Evolutionary conservation across 2,888 invertebrate species (phyloP).

Genomic region (Allygus modestus): DNA sequence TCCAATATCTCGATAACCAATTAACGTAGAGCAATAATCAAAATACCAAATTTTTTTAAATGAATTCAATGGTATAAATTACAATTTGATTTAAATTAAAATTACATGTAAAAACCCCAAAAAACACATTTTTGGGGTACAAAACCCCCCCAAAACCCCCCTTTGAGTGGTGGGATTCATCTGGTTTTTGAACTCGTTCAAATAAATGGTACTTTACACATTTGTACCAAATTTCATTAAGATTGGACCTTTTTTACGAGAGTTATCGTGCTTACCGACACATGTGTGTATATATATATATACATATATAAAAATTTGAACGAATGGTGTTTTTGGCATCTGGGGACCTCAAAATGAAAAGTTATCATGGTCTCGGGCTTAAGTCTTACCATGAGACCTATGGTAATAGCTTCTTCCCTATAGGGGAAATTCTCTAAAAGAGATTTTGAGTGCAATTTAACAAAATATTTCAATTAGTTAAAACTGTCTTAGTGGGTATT

Average conservation of each 20-base stretch:
- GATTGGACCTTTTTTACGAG: not conserved
- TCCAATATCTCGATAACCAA: not conserved
- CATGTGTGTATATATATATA: not conserved
- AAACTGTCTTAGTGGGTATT: too few species aligned
- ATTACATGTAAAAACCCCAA: not conserved
- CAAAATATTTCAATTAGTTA: too few species aligned
- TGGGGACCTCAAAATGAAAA: not conserved
- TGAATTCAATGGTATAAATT: not conserved
- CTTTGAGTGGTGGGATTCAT: not conserved
- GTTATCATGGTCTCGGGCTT: not conserved
- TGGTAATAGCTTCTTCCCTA: not conserved
- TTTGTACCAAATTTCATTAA: slow-evolving; percentile 1
- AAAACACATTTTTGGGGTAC: not conserved
- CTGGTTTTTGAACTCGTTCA: not conserved
- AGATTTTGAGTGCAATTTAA: too few species aligned
- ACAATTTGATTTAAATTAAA: not conserved
- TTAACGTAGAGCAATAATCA: not conserved
- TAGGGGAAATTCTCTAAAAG: not conserved
- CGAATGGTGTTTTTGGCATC: not conserved
- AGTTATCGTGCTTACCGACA: not conserved
- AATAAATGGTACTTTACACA: not conserved
- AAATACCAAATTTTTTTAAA: slow-evolving; percentile 3
- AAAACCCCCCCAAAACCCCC: not conserved
- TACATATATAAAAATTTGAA: not conserved
- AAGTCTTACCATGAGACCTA: not conserved